Evolutionary conservation across 2,113 vertebrate genomes (phyloP).

Genomic region (Silurus glanis): DNA sequence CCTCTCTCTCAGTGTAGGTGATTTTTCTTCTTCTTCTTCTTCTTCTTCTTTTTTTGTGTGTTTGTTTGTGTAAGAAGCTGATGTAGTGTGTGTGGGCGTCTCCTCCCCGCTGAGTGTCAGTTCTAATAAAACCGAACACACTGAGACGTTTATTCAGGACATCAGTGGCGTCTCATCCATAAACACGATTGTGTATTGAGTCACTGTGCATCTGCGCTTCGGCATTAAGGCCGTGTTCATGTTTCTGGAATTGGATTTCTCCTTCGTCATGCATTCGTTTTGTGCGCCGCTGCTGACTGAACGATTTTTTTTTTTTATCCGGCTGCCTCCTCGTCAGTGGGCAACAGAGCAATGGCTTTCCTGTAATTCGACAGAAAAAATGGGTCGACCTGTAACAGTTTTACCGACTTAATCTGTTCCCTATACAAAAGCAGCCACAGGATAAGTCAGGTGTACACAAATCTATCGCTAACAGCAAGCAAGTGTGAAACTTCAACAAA

Average conservation of each 20-base stretch:
- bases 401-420: background rate
- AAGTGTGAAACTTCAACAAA: background rate
- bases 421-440: background rate
- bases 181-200: slow-evolving; percentile 30
- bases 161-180: slow-evolving; percentile 24
- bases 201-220: slow-evolving; percentile 5
- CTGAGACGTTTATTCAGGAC: slow-evolving; percentile 20
- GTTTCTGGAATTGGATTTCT: slow-evolving; percentile 21
- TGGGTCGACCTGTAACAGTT: background rate
- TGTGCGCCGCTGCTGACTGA: slow-evolving; percentile 3
- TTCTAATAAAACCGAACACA: slow-evolving; percentile 10
- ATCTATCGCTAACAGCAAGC: background rate
- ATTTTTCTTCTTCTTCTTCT: background rate
- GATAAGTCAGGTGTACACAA: background rate
- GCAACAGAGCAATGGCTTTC: slow-evolving; percentile 8
- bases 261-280: slow-evolving; percentile 7
- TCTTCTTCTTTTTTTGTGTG: no score
- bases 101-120: slow-evolving; percentile 20
- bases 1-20: background rate
- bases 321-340: slow-evolving; percentile 7
- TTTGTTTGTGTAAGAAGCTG: slow-evolving; percentile 8
- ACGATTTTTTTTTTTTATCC: slow-evolving; percentile 2
- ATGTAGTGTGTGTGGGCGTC: slow-evolving; percentile 16
- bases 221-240: slow-evolving; percentile 29
- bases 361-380: slow-evolving; percentile 14